phyloP scores from a whole-genome alignment of 2,888 invertebrate genomes.

The Epirrhoe alternata region DNA sequence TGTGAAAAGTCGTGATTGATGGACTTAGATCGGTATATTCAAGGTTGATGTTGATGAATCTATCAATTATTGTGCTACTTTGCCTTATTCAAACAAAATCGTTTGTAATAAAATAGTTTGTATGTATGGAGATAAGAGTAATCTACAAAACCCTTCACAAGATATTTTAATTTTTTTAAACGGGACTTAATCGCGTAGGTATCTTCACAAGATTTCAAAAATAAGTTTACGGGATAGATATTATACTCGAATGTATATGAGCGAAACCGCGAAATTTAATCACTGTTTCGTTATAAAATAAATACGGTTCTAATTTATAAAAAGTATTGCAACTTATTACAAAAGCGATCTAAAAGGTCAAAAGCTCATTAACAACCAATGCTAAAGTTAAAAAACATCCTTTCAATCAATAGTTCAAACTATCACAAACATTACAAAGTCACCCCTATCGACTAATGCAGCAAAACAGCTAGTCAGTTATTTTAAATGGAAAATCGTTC shows the following conservation, averaged over 20 bases:
- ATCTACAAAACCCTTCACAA: too few relatives aligned
- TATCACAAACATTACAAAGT: constrained; percentile 22
- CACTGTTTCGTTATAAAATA: not conserved
- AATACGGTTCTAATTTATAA: not conserved
- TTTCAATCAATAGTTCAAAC: constrained; percentile 19
- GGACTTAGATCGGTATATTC: constrained; percentile 4
- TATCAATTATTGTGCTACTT: not conserved
- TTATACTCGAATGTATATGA: too few relatives aligned
- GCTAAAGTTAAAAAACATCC: not conserved
- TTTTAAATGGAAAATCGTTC: constrained; percentile 53
- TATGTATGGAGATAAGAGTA: too few relatives aligned
- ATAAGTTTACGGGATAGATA: too few relatives aligned
- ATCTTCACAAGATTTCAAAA: too few relatives aligned
- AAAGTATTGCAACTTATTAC: not conserved
- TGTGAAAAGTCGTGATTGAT: constrained; percentile 22
- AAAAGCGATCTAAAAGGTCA: not conserved
- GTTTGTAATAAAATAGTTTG: too few relatives aligned
- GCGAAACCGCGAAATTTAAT: not conserved
- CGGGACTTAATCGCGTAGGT: too few relatives aligned
- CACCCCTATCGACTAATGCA: constrained; percentile 36
- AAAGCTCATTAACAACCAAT: not conserved
- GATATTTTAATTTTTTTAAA: too few relatives aligned
- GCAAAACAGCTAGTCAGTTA: constrained; percentile 42
- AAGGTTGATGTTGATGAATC: not conserved
- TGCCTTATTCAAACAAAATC: too few relatives aligned